Conservation (phyloP, 2,113 vertebrate genomes). For the Lynx canadensis region DNA sequence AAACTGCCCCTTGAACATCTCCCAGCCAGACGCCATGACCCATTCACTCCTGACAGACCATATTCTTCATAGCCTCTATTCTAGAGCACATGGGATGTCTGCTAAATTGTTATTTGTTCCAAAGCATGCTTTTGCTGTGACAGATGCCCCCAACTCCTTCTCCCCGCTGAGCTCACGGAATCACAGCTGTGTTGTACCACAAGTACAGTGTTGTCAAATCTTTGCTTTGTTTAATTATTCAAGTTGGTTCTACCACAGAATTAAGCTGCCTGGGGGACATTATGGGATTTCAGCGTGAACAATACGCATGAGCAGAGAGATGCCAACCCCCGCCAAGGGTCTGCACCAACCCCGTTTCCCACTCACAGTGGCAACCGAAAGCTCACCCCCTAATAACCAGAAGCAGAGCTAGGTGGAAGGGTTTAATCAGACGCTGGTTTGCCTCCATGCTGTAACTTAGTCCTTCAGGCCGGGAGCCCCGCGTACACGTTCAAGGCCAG, state of each 20-base stretch:
- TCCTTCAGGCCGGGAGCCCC: background rate
- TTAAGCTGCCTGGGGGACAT: slow-evolving; percentile 70
- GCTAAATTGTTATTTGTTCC: slow-evolving; percentile 59
- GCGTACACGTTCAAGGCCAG: background rate
- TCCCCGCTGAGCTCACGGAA: slow-evolving; percentile 62
- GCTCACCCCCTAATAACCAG: background rate
- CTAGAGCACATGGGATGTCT: slow-evolving; percentile 1
- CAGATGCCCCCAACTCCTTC: slow-evolving; percentile 70
- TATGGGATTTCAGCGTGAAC: slow-evolving; percentile 54
- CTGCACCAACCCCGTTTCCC: background rate
- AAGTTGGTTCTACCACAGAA: slow-evolving; percentile 71
- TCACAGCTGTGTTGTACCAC: slow-evolving; percentile 77
- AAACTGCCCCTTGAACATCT: background rate
- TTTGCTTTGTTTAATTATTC: slow-evolving; percentile 79
- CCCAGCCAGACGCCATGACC: background rate
- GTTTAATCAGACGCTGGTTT: background rate
- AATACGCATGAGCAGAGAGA: slow-evolving; percentile 6
- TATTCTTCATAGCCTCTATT: background rate
- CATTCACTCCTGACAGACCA: background rate
- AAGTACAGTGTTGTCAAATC: slow-evolving; percentile 76
- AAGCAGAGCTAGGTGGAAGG: background rate
- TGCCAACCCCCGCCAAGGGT: background rate
- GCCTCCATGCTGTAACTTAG: background rate
- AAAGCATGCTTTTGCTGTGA: slow-evolving; percentile 64
- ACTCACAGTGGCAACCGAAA: background rate